Evolutionary conservation across 2,888 invertebrate genomes (phyloP).

Genomic region (Tinea trinotella): DNA sequence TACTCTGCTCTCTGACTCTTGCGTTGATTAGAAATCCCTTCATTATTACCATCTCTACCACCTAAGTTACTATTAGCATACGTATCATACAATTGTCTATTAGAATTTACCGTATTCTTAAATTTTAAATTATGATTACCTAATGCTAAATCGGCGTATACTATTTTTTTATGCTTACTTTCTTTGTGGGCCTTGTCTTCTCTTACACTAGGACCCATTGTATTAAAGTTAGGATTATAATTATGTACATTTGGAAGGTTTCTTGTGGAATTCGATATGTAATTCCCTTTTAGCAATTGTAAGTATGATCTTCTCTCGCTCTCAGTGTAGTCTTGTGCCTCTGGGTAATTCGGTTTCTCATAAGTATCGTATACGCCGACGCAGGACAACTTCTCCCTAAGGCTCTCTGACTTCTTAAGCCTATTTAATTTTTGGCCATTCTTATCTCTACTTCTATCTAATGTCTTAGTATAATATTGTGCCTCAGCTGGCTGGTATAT

Average conservation of each 20-base stretch:
- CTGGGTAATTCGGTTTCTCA: slow-evolving; percentile 61
- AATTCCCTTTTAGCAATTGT: slow-evolving; percentile 60
- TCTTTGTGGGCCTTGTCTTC: slow-evolving; percentile 43
- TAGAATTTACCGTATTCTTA: slow-evolving; percentile 72
- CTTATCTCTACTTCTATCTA: slow-evolving; percentile 63
- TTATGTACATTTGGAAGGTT: slow-evolving; percentile 51
- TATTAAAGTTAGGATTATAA: slow-evolving; percentile 47
- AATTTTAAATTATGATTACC: slow-evolving; percentile 71
- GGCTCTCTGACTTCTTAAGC: slow-evolving; percentile 64
- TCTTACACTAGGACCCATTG: slow-evolving; percentile 40
- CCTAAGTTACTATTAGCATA: slow-evolving; percentile 59
- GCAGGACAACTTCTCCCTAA: slow-evolving; percentile 63
- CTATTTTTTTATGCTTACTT: slow-evolving; percentile 63
- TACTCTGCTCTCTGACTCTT: slow-evolving; percentile 55
- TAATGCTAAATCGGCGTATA: slow-evolving; percentile 68
- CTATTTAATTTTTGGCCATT: slow-evolving; percentile 58
- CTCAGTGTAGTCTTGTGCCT: slow-evolving; percentile 52
- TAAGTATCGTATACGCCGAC: slow-evolving; percentile 65
- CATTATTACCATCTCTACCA: slow-evolving; percentile 47
- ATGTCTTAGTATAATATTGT: slow-evolving; percentile 62
- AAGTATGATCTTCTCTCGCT: slow-evolving; percentile 59
- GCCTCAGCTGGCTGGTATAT: slow-evolving; percentile 58
- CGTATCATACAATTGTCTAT: slow-evolving; percentile 68
- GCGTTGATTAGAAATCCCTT: slow-evolving; percentile 45
- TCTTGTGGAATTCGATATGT: slow-evolving; percentile 66